Conservation (phyloP, 2,797 vertebrate species). For the Cuniculus paca region DNA sequence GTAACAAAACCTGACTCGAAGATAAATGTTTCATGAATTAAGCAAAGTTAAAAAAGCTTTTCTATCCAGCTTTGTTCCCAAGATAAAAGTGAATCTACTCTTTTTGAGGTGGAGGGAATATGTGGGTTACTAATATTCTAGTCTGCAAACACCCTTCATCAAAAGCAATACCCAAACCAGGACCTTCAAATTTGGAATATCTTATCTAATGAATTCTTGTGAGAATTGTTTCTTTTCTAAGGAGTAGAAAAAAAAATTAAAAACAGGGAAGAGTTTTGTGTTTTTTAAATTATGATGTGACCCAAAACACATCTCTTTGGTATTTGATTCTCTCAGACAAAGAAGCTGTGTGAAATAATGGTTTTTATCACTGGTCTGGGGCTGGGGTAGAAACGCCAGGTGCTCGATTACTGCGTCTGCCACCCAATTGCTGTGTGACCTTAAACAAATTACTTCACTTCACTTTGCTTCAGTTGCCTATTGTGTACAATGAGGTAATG, state of each 20-base stretch:
- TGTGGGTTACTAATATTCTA: slow-evolving; percentile 86
- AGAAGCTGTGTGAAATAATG: not conserved
- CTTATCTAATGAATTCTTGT: slow-evolving; percentile 75
- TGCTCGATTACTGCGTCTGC: not conserved
- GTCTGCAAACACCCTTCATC: slow-evolving; percentile 83
- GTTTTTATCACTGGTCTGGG: not conserved
- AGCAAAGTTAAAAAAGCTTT: slow-evolving; percentile 86
- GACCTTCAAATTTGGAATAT: slow-evolving; percentile 74
- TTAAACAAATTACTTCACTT: not conserved
- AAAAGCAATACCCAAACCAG: slow-evolving; percentile 83
- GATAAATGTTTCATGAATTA: slow-evolving; percentile 91
- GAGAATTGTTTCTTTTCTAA: slow-evolving; percentile 79
- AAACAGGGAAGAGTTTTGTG: not conserved
- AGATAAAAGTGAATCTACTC: slow-evolving; percentile 90
- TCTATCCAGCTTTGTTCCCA: slow-evolving; percentile 87
- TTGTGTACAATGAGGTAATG: not conserved
- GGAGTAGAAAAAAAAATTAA: not conserved
- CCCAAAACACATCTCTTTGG: not conserved
- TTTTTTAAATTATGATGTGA: not conserved
- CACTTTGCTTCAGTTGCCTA: not conserved
- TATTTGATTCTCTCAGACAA: not conserved
- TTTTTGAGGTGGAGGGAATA: slow-evolving; percentile 84
- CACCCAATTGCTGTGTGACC: not conserved
- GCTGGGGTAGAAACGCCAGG: not conserved
- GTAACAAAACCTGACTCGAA: slow-evolving; percentile 87